Evolutionary conservation across 2,888 invertebrate genomes (phyloP), one percentile per base, ranked within the genome.

Genomic region (Pantelozetes paolii): DNA sequence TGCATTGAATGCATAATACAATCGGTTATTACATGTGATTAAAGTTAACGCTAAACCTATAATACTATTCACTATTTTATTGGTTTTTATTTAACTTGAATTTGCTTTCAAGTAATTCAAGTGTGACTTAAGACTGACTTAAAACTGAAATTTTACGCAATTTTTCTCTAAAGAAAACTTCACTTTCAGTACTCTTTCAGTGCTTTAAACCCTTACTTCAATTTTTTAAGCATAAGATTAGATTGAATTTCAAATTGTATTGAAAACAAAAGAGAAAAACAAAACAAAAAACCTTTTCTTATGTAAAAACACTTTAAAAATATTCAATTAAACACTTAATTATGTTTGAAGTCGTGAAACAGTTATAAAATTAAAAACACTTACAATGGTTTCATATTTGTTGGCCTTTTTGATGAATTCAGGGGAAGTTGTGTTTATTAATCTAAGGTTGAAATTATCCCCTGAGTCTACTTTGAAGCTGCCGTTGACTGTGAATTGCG

Each of bases 391-490:
- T 78, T 88, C 88, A 81, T 91, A 92, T 78, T 88, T 87, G 57
- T 89, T 86, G 71, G 89, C 88, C 77, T 90, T 90, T 79, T 90
- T 89, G 40, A 86, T 85, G 82, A 88, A 90, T 72, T 88, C 87
- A 79, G 81, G 81, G 71, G 83, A 84, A 1, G 85, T 81, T 59
- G 87, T 86, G 36, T 88, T 79, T 75, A 82, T 81, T 67, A 85
- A 77, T 79, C 82, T 85, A 2, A 87, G 85, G 50, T 86, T 86
- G 79, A 87, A 88, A 45, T 86, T 87, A 80, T 92, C 92, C 0
- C 91, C 91, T 77, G 87, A 87, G 13, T 87, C 85, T 69, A 92
- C 87, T 77, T 89, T 87, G 79, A 91, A 87, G 71, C 88, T 88
- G 71, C 91, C 90, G 82, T 89, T 88, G 80, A 90, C 90, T 20